phyloP scores from a whole-genome alignment of 1,140 invertebrate species.

The Drosophila miranda region DNA sequence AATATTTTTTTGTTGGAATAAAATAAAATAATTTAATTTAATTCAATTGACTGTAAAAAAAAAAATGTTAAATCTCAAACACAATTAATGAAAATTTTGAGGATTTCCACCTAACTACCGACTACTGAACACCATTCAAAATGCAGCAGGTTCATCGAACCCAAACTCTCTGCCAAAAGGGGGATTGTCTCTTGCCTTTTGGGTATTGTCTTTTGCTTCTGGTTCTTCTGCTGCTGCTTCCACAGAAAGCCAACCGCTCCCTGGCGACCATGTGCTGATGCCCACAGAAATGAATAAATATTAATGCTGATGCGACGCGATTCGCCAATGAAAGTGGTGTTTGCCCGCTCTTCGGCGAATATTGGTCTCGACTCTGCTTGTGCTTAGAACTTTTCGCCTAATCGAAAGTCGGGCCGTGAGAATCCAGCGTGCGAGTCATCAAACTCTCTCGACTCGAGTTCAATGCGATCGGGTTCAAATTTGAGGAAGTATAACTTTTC shows the following conservation, averaged over 20 bases:
- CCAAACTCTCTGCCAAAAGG: slow-evolving; percentile 27
- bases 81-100: slow-evolving; percentile 17
- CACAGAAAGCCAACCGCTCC: slow-evolving; percentile 55
- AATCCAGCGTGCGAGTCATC: slow-evolving; percentile 33
- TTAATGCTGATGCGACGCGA: slow-evolving; percentile 58
- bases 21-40: not conserved
- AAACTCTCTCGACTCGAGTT: slow-evolving; percentile 45
- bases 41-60: not conserved
- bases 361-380: slow-evolving; percentile 50
- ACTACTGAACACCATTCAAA: slow-evolving; percentile 56
- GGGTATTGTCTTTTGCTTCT: slow-evolving; percentile 13
- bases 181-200: slow-evolving; percentile 34
- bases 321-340: slow-evolving; percentile 64
- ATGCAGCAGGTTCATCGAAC: slow-evolving; percentile 55
- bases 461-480: slow-evolving; percentile 64
- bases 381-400: slow-evolving; percentile 38
- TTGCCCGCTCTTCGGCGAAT: slow-evolving; percentile 56
- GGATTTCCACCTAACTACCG: slow-evolving; percentile 42
- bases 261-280: slow-evolving; percentile 51
- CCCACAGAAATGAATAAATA: slow-evolving; percentile 39
- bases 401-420: slow-evolving; percentile 67
- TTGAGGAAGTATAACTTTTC: slow-evolving; percentile 64
- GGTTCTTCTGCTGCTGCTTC: slow-evolving; percentile 50
- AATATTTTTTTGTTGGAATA: not conserved
- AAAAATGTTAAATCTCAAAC: not conserved